phyloP scores from a whole-genome alignment of 2,113 vertebrate species.

The Scomber colias region DNA sequence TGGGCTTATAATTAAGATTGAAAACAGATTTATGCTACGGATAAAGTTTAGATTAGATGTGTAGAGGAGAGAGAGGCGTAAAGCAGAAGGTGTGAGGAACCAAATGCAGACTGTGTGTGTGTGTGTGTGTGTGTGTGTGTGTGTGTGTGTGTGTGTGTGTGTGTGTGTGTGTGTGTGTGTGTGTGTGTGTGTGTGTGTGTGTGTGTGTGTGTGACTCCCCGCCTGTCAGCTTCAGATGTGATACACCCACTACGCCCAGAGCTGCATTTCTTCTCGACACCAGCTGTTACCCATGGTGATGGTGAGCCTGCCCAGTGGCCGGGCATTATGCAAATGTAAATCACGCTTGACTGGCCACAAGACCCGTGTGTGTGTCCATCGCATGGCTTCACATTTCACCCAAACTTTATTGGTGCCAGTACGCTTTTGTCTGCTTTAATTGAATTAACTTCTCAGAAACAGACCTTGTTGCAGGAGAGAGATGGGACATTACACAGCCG shows the following conservation, averaged over 20 bases:
- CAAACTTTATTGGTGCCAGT: conserved; percentile 67
- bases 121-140: conserved; percentile 22
- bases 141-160: conserved; percentile 33
- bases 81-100: no score
- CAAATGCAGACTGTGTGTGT: background rate
- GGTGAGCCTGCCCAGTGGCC: conserved; percentile 41
- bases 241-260: conserved; percentile 35
- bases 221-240: conserved; percentile 43
- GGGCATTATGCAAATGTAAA: conserved; percentile 70
- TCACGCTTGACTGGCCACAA: conserved; percentile 59
- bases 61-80: no score
- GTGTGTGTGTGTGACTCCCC: conserved; percentile 9
- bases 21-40: background rate
- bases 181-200: background rate
- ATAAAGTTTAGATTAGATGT: background rate
- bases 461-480: conserved; percentile 62
- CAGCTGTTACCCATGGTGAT: conserved; percentile 67
- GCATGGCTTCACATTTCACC: conserved; percentile 67
- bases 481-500: conserved; percentile 44
- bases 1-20: background rate
- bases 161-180: background rate
- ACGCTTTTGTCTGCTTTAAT: conserved; percentile 75
- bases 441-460: conserved; percentile 72
- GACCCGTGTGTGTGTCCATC: conserved; percentile 55
- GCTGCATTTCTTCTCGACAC: conserved; percentile 55